Conservation (phyloP, 2,113 vertebrate genomes). For the Embiotoca jacksoni region DNA sequence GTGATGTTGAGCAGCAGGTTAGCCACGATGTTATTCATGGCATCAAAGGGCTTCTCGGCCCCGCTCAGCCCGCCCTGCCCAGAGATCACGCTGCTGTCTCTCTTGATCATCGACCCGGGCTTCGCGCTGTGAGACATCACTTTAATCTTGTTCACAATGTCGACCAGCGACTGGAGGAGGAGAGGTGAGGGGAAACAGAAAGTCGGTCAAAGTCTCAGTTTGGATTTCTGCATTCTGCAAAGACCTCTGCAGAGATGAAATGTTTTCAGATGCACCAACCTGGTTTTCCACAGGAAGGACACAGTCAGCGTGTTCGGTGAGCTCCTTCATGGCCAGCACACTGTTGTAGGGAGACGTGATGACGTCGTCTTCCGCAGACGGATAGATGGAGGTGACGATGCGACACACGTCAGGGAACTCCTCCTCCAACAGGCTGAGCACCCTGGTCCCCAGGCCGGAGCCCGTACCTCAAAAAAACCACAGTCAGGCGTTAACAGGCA, state of each 20-base stretch:
- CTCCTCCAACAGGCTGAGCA: conserved; percentile 92
- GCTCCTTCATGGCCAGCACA: conserved; percentile 94
- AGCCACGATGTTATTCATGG: conserved; percentile 97
- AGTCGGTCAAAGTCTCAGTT: neutral
- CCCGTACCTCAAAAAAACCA: conserved; percentile 89
- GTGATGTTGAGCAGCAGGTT: conserved; percentile 95
- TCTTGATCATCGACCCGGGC: conserved; percentile 84
- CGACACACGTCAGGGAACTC: conserved; percentile 96
- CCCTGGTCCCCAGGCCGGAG: conserved; percentile 94
- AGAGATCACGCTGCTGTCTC: conserved; percentile 87
- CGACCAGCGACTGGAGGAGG: conserved; percentile 90
- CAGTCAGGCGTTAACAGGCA: neutral
- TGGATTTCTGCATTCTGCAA: no score
- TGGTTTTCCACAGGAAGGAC: conserved; percentile 97
- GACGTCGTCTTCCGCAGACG: conserved; percentile 95
- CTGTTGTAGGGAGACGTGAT: conserved; percentile 98
- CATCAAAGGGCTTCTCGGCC: conserved; percentile 92
- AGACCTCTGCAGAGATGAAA: neutral
- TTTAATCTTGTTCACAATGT: conserved; percentile 95
- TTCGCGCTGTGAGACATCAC: conserved; percentile 85
- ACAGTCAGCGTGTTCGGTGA: conserved; percentile 95
- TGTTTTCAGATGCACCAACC: conserved; percentile 79
- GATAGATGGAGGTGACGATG: conserved; percentile 93
- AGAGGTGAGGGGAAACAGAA: neutral
- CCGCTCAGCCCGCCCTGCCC: conserved; percentile 78